These are phyloP conservation scores for Morpho achilles DNA, from an alignment of 2,888 invertebrate species.

Conservation along the genomic window DNA sequence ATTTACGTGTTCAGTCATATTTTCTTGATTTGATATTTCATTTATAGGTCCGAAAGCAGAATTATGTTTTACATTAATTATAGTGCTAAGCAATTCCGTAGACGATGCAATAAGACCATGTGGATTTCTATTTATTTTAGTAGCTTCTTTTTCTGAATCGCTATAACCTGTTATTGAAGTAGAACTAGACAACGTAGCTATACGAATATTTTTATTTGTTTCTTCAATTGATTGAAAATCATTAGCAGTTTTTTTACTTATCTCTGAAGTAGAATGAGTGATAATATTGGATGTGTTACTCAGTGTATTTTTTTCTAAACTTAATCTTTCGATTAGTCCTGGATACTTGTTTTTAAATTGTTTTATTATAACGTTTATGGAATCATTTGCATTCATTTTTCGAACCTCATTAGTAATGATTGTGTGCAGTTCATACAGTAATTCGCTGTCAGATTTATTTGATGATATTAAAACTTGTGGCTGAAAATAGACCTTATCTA, in stretches of 20 bases:
- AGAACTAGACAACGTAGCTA: neutral
- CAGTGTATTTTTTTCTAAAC: slow-evolving; percentile 29
- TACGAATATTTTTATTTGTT: neutral
- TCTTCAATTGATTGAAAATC: neutral
- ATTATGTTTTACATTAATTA: neutral
- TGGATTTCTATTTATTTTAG: slow-evolving; percentile 1
- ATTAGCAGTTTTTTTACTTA: neutral
- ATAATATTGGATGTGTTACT: slow-evolving; percentile 20
- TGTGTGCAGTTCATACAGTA: slow-evolving; percentile 57
- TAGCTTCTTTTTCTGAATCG: slow-evolving; percentile 8
- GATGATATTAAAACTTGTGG: slow-evolving; percentile 41
- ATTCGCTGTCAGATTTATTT: slow-evolving; percentile 23
- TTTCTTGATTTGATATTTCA: no score
- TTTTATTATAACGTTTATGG: slow-evolving; percentile 38
- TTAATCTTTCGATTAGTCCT: slow-evolving; percentile 43
- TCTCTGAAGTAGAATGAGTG: slow-evolving; percentile 1
- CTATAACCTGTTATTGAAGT: slow-evolving; percentile 11
- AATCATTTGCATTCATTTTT: slow-evolving; percentile 38
- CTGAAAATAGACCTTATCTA: slow-evolving; percentile 35
- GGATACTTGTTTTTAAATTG: slow-evolving; percentile 54
- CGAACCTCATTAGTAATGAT: slow-evolving; percentile 49
- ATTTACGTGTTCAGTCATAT: no score
- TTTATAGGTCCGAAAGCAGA: no score
- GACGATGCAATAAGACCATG: slow-evolving; percentile 27
- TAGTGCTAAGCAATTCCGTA: slow-evolving; percentile 28